These are phyloP conservation scores for Rhagonycha lutea DNA, from an alignment of 2,888 invertebrate genomes.

Conservation along the genomic window DNA sequence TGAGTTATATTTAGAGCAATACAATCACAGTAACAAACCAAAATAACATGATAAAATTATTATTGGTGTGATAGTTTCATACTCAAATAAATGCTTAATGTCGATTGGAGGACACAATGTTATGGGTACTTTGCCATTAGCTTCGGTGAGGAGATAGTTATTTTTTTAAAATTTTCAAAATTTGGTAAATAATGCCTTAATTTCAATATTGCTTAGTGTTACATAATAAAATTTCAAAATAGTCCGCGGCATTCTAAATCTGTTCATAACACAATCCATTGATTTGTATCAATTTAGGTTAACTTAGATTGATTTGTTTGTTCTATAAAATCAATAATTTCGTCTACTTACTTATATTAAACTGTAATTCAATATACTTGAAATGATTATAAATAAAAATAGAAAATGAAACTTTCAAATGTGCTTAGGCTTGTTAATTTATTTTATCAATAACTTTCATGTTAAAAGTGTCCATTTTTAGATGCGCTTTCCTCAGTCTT, in stretches of 20 bases:
- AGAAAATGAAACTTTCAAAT: neutral
- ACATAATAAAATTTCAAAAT: neutral
- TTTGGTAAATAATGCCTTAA: too few species aligned
- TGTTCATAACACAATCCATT: neutral
- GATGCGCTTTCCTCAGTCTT: too few species aligned
- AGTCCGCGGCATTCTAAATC: neutral
- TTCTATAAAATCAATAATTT: neutral
- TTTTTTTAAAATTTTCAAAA: too few species aligned
- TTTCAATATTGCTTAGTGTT: neutral
- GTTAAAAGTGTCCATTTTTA: too few species aligned
- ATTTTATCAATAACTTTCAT: neutral
- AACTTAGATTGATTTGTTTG: neutral
- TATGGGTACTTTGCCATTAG: too few species aligned
- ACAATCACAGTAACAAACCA: too few species aligned
- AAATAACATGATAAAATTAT: too few species aligned
- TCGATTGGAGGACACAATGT: too few species aligned
- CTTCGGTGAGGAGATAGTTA: too few species aligned
- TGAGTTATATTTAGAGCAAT: too few species aligned
- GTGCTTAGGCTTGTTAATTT: neutral
- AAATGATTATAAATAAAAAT: neutral
- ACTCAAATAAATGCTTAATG: too few species aligned
- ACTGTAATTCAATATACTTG: neutral
- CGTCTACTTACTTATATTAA: neutral
- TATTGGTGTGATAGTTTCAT: too few species aligned
- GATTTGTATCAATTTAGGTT: neutral